phyloP scores from a whole-genome alignment of 2,113 vertebrate genomes.

The Hydrochoerus hydrochaeris region DNA sequence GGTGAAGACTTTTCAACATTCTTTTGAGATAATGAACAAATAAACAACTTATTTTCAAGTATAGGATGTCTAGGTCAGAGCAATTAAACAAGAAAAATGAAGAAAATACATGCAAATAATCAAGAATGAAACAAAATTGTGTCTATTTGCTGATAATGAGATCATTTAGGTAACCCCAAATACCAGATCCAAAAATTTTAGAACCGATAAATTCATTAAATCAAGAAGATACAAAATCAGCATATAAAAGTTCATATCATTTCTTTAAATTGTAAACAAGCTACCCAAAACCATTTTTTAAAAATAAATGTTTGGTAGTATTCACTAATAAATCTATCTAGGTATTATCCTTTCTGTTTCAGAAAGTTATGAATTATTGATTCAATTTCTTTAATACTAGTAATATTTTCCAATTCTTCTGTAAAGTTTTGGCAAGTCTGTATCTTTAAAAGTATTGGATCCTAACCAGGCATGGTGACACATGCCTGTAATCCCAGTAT shows the following conservation, averaged over 20 bases:
- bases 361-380: neutral
- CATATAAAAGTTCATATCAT: neutral
- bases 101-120: neutral
- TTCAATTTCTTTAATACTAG: neutral
- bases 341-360: neutral
- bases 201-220: neutral
- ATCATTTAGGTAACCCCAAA: neutral
- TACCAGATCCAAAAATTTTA: neutral
- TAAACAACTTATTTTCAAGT: neutral
- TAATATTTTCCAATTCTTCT: neutral
- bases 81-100: neutral
- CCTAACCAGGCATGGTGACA: too few species aligned
- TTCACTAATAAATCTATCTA: neutral
- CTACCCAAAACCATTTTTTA: neutral
- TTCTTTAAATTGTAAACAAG: neutral
- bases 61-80: neutral
- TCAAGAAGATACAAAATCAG: neutral
- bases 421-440: neutral
- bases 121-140: neutral
- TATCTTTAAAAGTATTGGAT: neutral
- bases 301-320: neutral
- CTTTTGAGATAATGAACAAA: neutral
- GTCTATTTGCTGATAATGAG: neutral
- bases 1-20: neutral
- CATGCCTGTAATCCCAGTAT: too few species aligned